A percentile compares a stretch with the other conserved stretches of the same genome.
These are phyloP conservation scores for Lichenostomus cassidix DNA, from an alignment of 2,113 vertebrate genomes.

Conservation along the genomic window DNA sequence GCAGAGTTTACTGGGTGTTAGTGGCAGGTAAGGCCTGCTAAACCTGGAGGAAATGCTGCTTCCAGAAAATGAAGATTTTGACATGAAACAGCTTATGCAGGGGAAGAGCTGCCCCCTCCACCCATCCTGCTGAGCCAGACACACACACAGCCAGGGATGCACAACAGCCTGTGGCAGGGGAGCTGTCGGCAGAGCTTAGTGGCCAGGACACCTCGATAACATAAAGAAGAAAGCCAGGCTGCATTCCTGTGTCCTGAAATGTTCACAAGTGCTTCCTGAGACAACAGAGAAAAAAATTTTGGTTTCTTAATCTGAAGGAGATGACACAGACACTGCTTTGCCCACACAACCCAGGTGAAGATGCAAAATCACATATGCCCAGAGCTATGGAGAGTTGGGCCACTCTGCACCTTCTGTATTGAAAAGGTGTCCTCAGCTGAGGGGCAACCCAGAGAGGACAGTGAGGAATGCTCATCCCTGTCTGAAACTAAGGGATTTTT, in stretches of 20 bases:
- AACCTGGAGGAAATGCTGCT: not conserved
- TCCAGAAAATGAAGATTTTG: not conserved
- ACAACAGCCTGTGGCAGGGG: not conserved
- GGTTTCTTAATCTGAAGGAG: not conserved
- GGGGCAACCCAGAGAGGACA: not conserved
- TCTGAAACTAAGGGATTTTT: not conserved
- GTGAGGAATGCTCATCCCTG: not conserved
- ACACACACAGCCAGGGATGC: not conserved
- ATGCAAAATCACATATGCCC: not conserved
- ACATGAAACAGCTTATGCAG: not conserved
- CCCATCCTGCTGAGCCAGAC: not conserved
- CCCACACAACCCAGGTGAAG: not conserved
- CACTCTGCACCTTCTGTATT: not conserved
- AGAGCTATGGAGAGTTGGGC: not conserved
- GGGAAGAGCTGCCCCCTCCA: not conserved
- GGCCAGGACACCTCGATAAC: not conserved
- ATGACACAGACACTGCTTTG: not conserved
- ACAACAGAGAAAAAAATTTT: not conserved
- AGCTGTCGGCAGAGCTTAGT: not conserved
- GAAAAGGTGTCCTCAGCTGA: not conserved
- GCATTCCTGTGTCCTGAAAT: not conserved
- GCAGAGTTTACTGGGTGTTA: not conserved
- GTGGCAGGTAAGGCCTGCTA: fast-evolving
- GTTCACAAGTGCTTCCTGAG: not conserved
- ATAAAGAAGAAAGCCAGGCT: not conserved